These are phyloP conservation scores for Sycophaga agraensis DNA, from an alignment of 1,140 invertebrate genomes.

Conservation along the genomic window DNA sequence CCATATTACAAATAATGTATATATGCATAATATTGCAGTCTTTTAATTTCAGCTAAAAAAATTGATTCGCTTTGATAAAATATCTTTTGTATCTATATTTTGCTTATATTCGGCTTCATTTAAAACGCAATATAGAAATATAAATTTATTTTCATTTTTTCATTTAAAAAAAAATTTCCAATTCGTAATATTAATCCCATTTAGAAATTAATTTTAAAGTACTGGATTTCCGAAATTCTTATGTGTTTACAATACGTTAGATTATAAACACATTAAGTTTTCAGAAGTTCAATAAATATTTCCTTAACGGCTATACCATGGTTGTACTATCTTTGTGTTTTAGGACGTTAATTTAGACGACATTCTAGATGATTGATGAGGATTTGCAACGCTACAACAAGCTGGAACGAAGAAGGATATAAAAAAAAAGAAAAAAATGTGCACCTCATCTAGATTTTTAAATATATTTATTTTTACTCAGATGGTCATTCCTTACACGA, in stretches of 20 bases:
- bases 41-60: too few species aligned
- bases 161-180: too few species aligned
- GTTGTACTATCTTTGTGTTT: conserved; percentile 33
- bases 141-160: too few species aligned
- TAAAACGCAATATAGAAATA: too few species aligned
- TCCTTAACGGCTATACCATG: background rate
- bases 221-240: too few species aligned
- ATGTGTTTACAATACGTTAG: conserved; percentile 2
- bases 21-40: too few species aligned
- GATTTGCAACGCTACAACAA: conserved; percentile 16
- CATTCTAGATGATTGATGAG: conserved; percentile 57
- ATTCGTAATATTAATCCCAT: too few species aligned
- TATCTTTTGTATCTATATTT: too few species aligned
- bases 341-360: conserved; percentile 70
- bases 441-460: conserved; percentile 12
- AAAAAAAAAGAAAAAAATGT: conserved; percentile 24
- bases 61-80: too few species aligned
- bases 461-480: conserved; percentile 26
- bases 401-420: conserved; percentile 8
- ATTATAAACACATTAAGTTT: background rate
- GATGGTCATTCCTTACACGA: conserved; percentile 38
- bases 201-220: too few species aligned
- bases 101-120: too few species aligned
- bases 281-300: background rate
- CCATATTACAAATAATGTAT: too few species aligned